Percentiles rank a stretch among this genome's conserved stretches.
These are phyloP conservation scores for Ciconia nigra DNA, from an alignment of 2,797 vertebrate species.

Conservation along the genomic window DNA sequence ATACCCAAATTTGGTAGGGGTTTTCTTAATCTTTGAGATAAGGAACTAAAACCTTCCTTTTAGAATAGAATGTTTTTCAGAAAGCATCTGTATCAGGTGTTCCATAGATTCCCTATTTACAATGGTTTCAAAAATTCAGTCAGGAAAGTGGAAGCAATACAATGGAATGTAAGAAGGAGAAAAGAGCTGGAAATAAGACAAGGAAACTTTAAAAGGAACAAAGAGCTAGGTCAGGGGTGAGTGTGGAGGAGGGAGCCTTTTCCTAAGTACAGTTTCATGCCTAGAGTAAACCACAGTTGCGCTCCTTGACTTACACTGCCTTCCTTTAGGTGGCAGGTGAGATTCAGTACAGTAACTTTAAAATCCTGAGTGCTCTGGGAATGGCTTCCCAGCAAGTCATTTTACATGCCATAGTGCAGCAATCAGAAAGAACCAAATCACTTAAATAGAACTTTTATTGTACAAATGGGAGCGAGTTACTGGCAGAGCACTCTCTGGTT, in stretches of 20 bases:
- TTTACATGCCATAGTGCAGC: background rate
- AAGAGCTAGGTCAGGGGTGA: background rate
- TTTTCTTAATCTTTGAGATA: background rate
- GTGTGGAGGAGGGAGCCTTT: background rate
- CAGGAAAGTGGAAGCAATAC: background rate
- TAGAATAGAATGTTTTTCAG: background rate
- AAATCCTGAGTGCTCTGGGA: background rate
- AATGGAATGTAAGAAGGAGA: background rate
- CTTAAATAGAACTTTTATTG: background rate
- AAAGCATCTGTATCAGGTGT: background rate
- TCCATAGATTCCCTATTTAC: background rate
- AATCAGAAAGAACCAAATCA: background rate
- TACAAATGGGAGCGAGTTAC: background rate
- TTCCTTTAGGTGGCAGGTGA: background rate
- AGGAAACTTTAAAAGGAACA: background rate
- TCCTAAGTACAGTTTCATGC: background rate
- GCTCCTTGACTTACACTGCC: background rate
- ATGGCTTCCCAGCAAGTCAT: background rate
- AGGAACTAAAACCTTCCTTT: background rate
- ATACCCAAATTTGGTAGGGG: background rate
- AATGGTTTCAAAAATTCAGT: background rate
- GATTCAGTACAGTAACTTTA: background rate
- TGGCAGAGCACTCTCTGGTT: background rate
- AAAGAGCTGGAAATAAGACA: background rate
- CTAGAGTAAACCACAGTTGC: background rate